Percentiles rank a stretch among this genome's conserved stretches.
Evolutionary conservation across 2,797 vertebrate species (phyloP).

Genomic region (Siniperca undulata): DNA sequence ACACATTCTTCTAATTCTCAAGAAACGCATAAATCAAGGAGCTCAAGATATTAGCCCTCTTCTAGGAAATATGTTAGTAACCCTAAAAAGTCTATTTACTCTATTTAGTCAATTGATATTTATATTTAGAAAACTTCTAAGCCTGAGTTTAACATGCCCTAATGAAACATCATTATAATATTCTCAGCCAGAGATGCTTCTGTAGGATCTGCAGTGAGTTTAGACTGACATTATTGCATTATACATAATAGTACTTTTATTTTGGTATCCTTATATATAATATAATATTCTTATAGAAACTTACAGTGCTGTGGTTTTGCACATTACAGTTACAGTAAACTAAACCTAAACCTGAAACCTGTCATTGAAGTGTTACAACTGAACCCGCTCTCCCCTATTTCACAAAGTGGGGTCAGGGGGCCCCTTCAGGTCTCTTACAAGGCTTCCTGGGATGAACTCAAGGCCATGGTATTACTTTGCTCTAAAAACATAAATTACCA

Average conservation of each 20-base stretch:
- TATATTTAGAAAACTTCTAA: not conserved
- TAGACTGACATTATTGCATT: not conserved
- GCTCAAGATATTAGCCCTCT: not conserved
- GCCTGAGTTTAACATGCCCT: not conserved
- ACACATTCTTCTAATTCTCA: slow-evolving; percentile 33
- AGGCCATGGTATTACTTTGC: not conserved
- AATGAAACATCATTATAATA: not conserved
- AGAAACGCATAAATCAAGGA: slow-evolving; percentile 10
- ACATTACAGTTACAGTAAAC: no score
- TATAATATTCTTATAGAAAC: not conserved
- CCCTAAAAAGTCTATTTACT: not conserved
- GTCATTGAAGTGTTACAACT: not conserved
- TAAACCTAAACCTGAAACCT: no score
- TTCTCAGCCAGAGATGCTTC: not conserved
- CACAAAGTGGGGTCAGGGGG: slow-evolving; percentile 63
- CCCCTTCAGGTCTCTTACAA: slow-evolving; percentile 34
- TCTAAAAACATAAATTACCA: not conserved
- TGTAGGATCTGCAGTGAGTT: not conserved
- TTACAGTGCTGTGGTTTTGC: not conserved
- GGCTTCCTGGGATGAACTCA: slow-evolving; percentile 14
- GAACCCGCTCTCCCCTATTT: slow-evolving; percentile 11
- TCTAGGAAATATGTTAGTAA: slow-evolving; percentile 2
- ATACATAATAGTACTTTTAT: not conserved
- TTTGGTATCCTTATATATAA: not conserved
- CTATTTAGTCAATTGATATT: not conserved